Base-by-base conservation (phyloP, 2,113 vertebrate species). In the Cettia cetti region DNA sequence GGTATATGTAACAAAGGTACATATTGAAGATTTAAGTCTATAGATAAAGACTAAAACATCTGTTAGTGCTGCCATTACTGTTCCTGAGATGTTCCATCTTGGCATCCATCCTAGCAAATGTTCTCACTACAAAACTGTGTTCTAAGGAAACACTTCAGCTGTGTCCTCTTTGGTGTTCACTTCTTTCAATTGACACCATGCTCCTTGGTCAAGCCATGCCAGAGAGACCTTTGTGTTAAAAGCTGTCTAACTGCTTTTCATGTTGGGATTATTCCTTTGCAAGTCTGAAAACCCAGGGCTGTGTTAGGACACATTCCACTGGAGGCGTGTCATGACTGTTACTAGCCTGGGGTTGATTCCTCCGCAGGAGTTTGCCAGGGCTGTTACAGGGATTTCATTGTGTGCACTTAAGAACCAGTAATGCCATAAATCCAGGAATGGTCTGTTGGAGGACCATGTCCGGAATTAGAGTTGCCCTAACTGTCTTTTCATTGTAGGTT, bases 301-400 rank as follows among this genome's bases (percentile, higher is more conserved):
- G 57, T 79, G 94, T 86, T 96, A 56, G 93, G 40, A 50, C 92
- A 89, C 53, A 40, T 96, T 93, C 82, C 80, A 78, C 61, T 76
- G 86, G 92, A 78, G 88, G 92, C 8, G 2, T 96, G 95, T 84
- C 94, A 84, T 45, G 69, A 92, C 95, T 89, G 92, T 86, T 95
- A 52, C 47, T 93, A 64, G 90, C 94, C 92, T 50, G 56, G 35
- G 88, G 95, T 79, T 9, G 26, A 68, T 90, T 94, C 75, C 64
- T 90, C 47, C 0, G 0, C 60, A 64, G 49, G 37, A 85, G 79
- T 79, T 93, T 96, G 96, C 82, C 80, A 92, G 86, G 60, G 53
- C 49, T 57, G 49, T 33, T 77, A 49, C 64, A 45, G 1, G 3
- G 72, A 68, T 83, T 92, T 75, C 1, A 5, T 50, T 85, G 61